Evolutionary conservation across 2,113 vertebrate genomes (phyloP).

Genomic region (Tyrannus savana): DNA sequence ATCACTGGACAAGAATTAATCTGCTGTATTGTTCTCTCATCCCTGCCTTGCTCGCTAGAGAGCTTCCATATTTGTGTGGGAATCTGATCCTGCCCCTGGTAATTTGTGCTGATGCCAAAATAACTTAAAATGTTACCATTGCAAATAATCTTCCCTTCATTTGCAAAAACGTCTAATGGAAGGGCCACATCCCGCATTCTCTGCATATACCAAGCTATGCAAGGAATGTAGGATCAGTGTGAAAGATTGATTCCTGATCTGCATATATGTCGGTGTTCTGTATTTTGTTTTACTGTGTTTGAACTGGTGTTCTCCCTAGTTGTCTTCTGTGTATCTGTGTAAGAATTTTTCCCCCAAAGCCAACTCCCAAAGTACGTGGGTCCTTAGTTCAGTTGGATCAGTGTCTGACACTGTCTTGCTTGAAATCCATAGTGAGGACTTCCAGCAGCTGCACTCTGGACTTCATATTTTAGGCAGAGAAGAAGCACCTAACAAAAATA

Average conservation of each 20-base stretch:
- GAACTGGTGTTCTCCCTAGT: slow-evolving; percentile 37
- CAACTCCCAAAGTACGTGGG: slow-evolving; percentile 49
- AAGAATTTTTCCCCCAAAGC: slow-evolving; percentile 42
- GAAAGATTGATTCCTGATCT: slow-evolving; percentile 57
- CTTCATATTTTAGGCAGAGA: slow-evolving; percentile 64
- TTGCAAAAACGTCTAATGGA: slow-evolving; percentile 18
- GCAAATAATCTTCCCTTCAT: slow-evolving; percentile 48
- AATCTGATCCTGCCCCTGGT: slow-evolving; percentile 43
- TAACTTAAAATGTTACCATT: slow-evolving; percentile 41
- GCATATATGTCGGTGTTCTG: slow-evolving; percentile 44
- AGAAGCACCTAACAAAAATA: slow-evolving; percentile 70
- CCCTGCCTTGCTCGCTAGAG: slow-evolving; percentile 54
- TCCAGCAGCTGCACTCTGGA: slow-evolving; percentile 63
- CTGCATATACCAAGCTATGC: slow-evolving; percentile 28
- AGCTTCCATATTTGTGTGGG: slow-evolving; percentile 57
- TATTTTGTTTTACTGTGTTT: slow-evolving; percentile 55
- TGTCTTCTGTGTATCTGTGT: slow-evolving; percentile 35
- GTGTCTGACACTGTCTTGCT: slow-evolving; percentile 48
- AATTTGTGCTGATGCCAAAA: slow-evolving; percentile 68
- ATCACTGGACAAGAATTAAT: slow-evolving; percentile 63
- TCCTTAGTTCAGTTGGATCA: slow-evolving; percentile 63
- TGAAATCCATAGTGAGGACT: slow-evolving; percentile 49
- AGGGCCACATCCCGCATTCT: slow-evolving; percentile 47
- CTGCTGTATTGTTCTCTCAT: slow-evolving; percentile 65
- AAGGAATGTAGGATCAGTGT: slow-evolving; percentile 49